Conservation (phyloP, 2,113 vertebrate genomes). For the Dolichotis patagonum region DNA sequence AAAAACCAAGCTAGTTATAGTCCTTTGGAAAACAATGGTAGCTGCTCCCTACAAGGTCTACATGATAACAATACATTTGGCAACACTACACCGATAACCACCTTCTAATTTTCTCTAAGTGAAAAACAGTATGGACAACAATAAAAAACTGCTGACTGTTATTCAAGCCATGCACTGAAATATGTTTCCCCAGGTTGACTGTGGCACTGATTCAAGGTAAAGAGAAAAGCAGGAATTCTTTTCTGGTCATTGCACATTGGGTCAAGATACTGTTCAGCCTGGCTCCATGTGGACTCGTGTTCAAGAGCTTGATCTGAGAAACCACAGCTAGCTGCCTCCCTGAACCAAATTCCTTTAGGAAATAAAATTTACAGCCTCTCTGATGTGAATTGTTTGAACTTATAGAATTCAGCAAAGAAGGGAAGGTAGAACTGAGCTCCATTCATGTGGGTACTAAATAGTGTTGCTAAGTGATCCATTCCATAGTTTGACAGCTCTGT, state of each 20-base stretch:
- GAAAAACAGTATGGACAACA: constrained; percentile 45
- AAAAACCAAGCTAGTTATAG: background rate
- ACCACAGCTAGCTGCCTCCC: background rate
- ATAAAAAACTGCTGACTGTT: constrained; percentile 26
- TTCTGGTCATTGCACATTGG: background rate
- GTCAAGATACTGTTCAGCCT: background rate
- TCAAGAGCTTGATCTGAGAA: background rate
- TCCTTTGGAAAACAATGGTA: constrained; percentile 27
- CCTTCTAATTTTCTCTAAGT: constrained; percentile 56
- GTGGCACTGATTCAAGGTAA: constrained; percentile 15
- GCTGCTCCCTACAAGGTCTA: constrained; percentile 30
- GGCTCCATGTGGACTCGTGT: background rate
- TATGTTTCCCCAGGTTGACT: background rate
- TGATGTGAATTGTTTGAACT: constrained; percentile 27
- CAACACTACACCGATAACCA: constrained; percentile 25
- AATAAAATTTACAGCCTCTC: constrained; percentile 7
- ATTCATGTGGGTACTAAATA: background rate
- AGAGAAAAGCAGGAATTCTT: background rate
- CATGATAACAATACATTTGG: constrained; percentile 46
- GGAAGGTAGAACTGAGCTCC: background rate
- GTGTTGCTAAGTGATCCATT: background rate
- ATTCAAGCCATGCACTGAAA: background rate
- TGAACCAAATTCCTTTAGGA: background rate
- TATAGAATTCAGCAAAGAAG: background rate
- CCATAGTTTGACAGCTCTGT: background rate